These are phyloP conservation scores for Pectinophora gossypiella DNA, from an alignment of 1,140 invertebrate genomes.

Conservation along the genomic window DNA sequence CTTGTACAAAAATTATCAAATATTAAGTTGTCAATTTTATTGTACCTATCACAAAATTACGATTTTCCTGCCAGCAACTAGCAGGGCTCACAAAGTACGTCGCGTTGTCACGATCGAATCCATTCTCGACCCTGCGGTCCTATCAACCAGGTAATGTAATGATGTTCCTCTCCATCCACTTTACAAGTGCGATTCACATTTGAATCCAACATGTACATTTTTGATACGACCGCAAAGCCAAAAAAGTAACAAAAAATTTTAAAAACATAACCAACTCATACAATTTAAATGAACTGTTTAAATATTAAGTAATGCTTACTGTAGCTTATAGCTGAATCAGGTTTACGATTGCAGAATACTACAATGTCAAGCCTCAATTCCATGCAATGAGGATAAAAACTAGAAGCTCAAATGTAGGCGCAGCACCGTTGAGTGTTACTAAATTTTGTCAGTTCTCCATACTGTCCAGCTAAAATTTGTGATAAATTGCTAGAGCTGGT, in stretches of 20 bases:
- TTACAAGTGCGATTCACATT: background rate
- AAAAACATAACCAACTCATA: constrained; percentile 51
- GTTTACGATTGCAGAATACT: too few species aligned
- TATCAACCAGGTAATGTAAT: constrained; percentile 18
- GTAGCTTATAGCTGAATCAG: constrained; percentile 41
- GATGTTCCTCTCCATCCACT: background rate
- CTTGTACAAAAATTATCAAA: constrained; percentile 60
- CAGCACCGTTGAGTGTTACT: too few species aligned
- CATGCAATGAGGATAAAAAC: too few species aligned
- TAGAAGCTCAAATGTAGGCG: too few species aligned
- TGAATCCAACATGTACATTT: constrained; percentile 6
- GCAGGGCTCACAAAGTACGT: constrained; percentile 60
- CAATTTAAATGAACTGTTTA: constrained; percentile 41
- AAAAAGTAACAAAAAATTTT: constrained; percentile 46
- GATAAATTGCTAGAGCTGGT: too few species aligned
- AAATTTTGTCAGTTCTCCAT: too few species aligned
- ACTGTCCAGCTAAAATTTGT: too few species aligned
- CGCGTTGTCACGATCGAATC: constrained; percentile 38
- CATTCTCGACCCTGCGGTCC: constrained; percentile 38
- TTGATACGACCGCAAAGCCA: constrained; percentile 22
- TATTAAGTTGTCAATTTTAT: constrained; percentile 67
- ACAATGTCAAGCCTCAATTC: too few species aligned
- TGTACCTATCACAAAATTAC: constrained; percentile 70
- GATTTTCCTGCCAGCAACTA: constrained; percentile 71
- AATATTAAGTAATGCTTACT: constrained; percentile 50